Base-by-base conservation (phyloP, 2,797 vertebrate species). In the Cyclopterus lumpus region DNA sequence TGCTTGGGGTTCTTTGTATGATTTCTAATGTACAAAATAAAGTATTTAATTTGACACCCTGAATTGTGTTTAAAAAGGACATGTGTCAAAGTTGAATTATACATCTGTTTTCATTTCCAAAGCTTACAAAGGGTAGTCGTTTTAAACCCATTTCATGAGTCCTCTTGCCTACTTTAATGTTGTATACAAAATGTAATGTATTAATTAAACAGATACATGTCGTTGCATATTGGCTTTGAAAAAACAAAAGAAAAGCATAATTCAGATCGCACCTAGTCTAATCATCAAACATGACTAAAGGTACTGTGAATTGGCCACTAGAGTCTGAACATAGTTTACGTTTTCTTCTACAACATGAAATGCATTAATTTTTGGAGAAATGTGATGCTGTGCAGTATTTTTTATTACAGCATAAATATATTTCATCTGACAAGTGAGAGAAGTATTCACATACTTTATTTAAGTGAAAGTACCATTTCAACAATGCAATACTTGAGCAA, bases 11-110 rank as follows among this genome's bases (percentile, higher is more conserved):
- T 8, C 2, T n/a, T 20, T 71, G 3, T 66, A 4, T 81, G 53
- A 73, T 64, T 61, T 18, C 71, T 66, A 74, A 75, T 84, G 70
- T 67, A n/a, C 40, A 73, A 58, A 85, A 84, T 77, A 89, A 89
- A 80, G 57, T 67, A 67, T 76, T 72, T 12, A 51, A 64, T 51
- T 20, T 71, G 8, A 61, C 53, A 34, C 53, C 2, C 6, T 71
- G 18, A 61, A 54, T 42, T 34, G 2, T 71, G 28, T 67, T 61
- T 55, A 18, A 74, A 60, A 71, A 26, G 73, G n/a, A 22, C 0
- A 12, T 12, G 3, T 67, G 26, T 60, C 46, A 55, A 49, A 67
- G 20, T 55, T 38, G 48, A 1, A 40, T 42, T 14, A 22, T 48
- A 22, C 6, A 30, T 16, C 30, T 38, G 28, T 63, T 58, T 75